Conservation (phyloP, 2,797 vertebrate genomes). For the Sciaenops ocellatus region DNA sequence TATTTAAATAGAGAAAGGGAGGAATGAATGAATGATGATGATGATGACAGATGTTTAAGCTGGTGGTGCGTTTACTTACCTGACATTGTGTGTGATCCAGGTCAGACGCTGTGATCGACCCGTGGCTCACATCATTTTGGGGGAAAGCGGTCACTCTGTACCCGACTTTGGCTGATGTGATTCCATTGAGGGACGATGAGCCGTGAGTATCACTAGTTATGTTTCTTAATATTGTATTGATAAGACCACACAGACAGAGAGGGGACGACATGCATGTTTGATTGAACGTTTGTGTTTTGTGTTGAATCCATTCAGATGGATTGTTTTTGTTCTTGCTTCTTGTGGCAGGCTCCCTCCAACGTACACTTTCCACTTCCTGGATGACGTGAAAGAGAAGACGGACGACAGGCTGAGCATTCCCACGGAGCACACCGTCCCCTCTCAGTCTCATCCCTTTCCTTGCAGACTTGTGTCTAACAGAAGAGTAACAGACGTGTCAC, state of each 20-base stretch:
- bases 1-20: no score
- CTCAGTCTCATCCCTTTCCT: constrained; percentile 83
- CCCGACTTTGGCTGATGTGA: constrained; percentile 79
- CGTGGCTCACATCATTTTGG: constrained; percentile 92
- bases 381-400: constrained; percentile 40
- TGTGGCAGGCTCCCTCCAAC: constrained; percentile 89
- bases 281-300: neutral
- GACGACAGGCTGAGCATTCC: constrained; percentile 21
- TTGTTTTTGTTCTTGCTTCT: neutral
- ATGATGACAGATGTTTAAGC: neutral
- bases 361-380: constrained; percentile 87
- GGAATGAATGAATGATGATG: no score
- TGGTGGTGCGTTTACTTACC: neutral
- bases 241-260: no score
- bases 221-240: no score
- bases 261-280: no score
- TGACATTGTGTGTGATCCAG: constrained; percentile 74
- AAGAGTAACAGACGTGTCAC: constrained; percentile 86
- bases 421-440: constrained; percentile 58
- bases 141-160: constrained; percentile 82
- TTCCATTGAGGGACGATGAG: constrained; percentile 82
- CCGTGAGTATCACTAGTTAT: constrained; percentile 81
- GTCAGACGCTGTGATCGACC: constrained; percentile 91
- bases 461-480: constrained; percentile 87
- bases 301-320: neutral